Percentiles rank a stretch among this genome's conserved stretches.
Conservation (phyloP, 2,888 invertebrate species). For the Sisyra nigra region DNA sequence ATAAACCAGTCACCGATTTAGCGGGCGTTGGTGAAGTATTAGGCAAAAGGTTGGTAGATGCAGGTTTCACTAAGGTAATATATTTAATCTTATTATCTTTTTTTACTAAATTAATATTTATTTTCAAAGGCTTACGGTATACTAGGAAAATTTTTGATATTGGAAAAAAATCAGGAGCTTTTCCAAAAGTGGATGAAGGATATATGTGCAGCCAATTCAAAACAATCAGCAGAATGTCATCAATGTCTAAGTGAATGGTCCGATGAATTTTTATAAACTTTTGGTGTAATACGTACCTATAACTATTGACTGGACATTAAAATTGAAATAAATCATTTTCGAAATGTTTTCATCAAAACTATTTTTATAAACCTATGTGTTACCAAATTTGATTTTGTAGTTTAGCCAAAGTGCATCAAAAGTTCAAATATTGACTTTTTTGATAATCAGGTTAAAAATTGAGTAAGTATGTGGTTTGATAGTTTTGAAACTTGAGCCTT, state of each 20-base stretch:
- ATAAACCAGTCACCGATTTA: constrained; percentile 82
- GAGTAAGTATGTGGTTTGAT: no score
- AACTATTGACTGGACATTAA: no score
- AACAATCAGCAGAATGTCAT: constrained; percentile 88
- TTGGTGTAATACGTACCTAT: no score
- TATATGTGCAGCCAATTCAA: constrained; percentile 73
- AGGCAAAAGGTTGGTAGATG: constrained; percentile 68
- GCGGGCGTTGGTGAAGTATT: constrained; percentile 93
- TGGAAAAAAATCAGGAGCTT: constrained; percentile 89
- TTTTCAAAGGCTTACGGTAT: constrained; percentile 86
- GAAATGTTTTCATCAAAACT: no score
- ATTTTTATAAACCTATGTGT: no score
- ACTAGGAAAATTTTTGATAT: constrained; percentile 85
- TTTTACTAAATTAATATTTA: no score
- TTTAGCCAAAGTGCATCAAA: no score
- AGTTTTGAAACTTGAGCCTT: no score
- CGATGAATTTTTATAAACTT: constrained; percentile 87
- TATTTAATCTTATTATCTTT: constrained; percentile 4
- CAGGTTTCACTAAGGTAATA: constrained; percentile 89
- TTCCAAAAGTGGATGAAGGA: constrained; percentile 99
- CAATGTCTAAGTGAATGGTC: constrained; percentile 96
- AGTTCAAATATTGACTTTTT: no score
- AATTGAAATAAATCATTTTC: no score
- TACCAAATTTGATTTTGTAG: no score
- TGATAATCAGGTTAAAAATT: no score